A percentile compares a stretch with the other conserved stretches of the same genome.
phyloP scores from a whole-genome alignment of 1,140 invertebrate genomes.

The Eriosoma lanigerum region DNA sequence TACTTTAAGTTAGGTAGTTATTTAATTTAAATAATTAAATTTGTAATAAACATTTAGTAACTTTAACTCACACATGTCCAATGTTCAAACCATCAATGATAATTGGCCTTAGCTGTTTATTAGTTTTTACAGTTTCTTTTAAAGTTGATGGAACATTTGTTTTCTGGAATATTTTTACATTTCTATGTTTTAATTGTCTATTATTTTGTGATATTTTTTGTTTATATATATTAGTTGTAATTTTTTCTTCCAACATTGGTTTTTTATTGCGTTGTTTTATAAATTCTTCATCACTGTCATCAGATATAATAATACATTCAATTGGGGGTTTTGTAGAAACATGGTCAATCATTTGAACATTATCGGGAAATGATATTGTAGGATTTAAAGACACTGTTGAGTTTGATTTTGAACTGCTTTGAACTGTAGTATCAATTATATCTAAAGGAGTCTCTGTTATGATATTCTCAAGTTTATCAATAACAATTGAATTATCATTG shows the following conservation, averaged over 20 bases:
- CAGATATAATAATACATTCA: constrained; percentile 21
- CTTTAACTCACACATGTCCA: constrained; percentile 33
- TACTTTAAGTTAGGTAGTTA: no score
- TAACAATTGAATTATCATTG: no score
- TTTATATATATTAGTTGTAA: not conserved
- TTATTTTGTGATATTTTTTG: not conserved
- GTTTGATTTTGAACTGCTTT: not conserved
- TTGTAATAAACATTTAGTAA: no score
- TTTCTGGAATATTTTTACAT: not conserved
- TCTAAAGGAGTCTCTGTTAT: not conserved
- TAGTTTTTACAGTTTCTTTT: not conserved
- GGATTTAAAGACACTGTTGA: not conserved
- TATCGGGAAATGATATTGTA: not conserved
- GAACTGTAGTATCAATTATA: not conserved
- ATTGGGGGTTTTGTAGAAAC: not conserved
- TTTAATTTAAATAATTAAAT: no score
- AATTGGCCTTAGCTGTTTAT: constrained; percentile 10
- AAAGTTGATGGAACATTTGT: not conserved
- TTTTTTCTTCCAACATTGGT: not conserved
- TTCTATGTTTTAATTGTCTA: not conserved
- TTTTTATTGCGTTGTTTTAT: not conserved
- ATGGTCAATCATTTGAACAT: not conserved
- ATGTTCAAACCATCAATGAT: constrained; percentile 44
- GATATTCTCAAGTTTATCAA: not conserved
- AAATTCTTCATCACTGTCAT: not conserved